phyloP scores from a whole-genome alignment of 2,113 vertebrate species.

The Halichoerus grypus region DNA sequence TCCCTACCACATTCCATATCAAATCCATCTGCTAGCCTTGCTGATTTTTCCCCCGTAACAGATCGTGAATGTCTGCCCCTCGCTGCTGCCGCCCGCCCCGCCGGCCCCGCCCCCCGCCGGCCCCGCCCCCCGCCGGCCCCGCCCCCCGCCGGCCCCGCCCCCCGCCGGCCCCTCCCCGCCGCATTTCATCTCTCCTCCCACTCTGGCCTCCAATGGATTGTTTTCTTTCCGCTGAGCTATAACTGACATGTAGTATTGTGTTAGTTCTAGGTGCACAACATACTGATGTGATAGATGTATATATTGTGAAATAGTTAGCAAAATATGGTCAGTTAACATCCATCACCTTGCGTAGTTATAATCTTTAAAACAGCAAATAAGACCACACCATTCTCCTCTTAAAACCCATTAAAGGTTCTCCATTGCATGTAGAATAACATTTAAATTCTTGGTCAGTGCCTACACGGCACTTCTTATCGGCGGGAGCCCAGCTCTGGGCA shows the following conservation, averaged over 20 bases:
- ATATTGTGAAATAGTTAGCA: not conserved
- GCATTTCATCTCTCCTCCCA: not conserved
- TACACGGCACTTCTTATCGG: accelerated
- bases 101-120: not conserved
- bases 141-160: not conserved
- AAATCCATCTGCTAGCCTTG: not conserved
- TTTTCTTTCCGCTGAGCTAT: not conserved
- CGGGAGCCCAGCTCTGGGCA: too few species aligned
- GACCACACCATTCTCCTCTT: not conserved
- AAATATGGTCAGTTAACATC: not conserved
- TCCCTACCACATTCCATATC: not conserved
- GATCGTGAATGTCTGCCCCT: not conserved
- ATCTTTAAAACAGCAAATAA: not conserved
- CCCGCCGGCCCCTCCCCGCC: too few species aligned
- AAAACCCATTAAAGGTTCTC: not conserved
- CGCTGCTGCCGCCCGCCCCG: accelerated
- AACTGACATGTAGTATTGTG: not conserved
- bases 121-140: accelerated
- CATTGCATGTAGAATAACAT: not conserved
- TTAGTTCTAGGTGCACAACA: not conserved
- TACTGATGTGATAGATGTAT: not conserved
- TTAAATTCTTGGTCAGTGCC: not conserved
- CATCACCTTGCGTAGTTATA: not conserved
- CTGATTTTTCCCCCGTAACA: not conserved
- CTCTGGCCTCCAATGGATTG: not conserved